phyloP scores from a whole-genome alignment of 2,797 vertebrate genomes.

The Bradypodion pumilum region DNA sequence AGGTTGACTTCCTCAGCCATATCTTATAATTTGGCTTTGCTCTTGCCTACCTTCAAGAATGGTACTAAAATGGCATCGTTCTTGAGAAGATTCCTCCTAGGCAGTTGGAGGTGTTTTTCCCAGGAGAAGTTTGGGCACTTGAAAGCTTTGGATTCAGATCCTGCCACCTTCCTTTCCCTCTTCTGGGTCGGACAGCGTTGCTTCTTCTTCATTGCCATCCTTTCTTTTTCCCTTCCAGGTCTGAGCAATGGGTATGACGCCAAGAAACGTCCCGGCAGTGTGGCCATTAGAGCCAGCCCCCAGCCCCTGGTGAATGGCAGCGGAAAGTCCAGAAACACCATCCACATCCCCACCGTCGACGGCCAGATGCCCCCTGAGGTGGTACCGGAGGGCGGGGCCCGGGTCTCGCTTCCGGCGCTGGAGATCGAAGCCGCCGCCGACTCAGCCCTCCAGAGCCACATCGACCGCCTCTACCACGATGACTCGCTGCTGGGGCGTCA shows the following conservation, averaged over 20 bases:
- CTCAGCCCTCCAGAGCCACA: conserved; percentile 79
- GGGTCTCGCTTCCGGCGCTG: conserved; percentile 84
- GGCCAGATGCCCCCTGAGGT: conserved; percentile 70
- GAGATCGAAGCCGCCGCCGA: conserved; percentile 77
- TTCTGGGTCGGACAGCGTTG: not conserved
- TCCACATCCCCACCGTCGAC: conserved; percentile 84
- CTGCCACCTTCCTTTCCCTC: not conserved
- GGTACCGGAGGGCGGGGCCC: conserved; percentile 71
- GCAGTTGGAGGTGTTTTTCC: too few relatives aligned
- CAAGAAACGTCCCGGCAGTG: conserved; percentile 7
- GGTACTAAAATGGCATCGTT: too few relatives aligned
- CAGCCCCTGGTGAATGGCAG: conserved; percentile 56
- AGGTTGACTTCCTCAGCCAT: too few relatives aligned
- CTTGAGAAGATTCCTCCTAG: too few relatives aligned
- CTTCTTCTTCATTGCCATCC: fast-evolving
- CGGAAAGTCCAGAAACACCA: conserved; percentile 27
- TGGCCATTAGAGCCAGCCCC: not conserved
- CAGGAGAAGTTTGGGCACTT: not conserved
- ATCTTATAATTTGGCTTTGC: too few relatives aligned
- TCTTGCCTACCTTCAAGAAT: too few relatives aligned
- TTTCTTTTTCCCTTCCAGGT: conserved; percentile 55
- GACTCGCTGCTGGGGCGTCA: conserved; percentile 79
- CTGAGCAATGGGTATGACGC: conserved; percentile 63
- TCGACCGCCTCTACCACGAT: conserved; percentile 81
- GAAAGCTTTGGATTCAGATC: not conserved